Conservation (phyloP, 2,888 invertebrate species). For the Polymixis lichenea region DNA sequence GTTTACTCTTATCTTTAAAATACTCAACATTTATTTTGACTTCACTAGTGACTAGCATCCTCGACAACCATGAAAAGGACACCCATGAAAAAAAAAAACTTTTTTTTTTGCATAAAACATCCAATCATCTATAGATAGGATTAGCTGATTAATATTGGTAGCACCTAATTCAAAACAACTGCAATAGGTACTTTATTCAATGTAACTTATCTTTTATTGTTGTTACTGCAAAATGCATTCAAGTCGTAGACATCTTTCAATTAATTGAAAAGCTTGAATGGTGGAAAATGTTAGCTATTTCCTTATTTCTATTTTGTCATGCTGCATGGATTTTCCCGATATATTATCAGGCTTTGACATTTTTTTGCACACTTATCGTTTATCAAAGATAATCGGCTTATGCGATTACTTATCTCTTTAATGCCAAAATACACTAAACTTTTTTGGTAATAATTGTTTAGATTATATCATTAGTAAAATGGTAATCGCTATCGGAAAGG, state of each 20-base stretch:
- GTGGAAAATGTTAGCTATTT: background rate
- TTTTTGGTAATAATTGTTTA: constrained; percentile 39
- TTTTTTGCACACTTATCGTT: constrained; percentile 21
- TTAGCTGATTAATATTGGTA: background rate
- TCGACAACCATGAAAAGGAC: too few relatives aligned
- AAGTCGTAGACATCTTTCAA: background rate
- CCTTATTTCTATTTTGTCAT: background rate
- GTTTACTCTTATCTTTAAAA: too few relatives aligned
- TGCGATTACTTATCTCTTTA: constrained; percentile 47
- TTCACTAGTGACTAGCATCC: too few relatives aligned
- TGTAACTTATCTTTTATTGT: constrained; percentile 14
- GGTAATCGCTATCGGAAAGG: constrained; percentile 23
- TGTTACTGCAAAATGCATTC: constrained; percentile 1
- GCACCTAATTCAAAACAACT: background rate
- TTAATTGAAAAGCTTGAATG: constrained; percentile 27
- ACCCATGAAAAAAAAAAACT: too few relatives aligned
- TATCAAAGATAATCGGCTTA: constrained; percentile 53
- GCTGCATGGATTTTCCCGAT: background rate
- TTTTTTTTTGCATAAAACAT: background rate
- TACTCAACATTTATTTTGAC: too few relatives aligned
- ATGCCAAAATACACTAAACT: constrained; percentile 33
- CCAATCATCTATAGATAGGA: background rate
- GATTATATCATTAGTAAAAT: constrained; percentile 25
- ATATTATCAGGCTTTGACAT: constrained; percentile 14
- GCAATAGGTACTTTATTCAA: constrained; percentile 10